phyloP scores from a whole-genome alignment of 92 coral and sea anemone species.

The Porites cylindrica region DNA sequence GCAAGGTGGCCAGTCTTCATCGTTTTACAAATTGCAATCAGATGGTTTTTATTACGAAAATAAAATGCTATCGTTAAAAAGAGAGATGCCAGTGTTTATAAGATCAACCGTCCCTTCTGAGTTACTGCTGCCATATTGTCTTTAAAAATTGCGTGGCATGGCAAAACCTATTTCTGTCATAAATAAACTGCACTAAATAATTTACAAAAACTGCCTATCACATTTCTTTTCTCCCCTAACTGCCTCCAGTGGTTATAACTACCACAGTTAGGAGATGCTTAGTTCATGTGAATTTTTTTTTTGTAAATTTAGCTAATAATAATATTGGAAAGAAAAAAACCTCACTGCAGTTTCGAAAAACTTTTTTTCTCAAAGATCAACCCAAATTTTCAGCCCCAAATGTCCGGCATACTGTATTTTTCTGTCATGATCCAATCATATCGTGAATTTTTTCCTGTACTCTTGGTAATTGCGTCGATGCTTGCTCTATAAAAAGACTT shows the following conservation, averaged over 20 bases:
- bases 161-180: not conserved
- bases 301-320: not conserved
- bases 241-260: not conserved
- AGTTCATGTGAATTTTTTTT: no score
- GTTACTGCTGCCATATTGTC: not conserved
- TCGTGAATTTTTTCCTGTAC: constrained; percentile 84
- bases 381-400: not conserved
- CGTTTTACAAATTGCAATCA: not conserved
- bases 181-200: not conserved
- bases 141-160: not conserved
- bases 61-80: not conserved
- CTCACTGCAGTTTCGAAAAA: not conserved
- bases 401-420: not conserved
- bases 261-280: not conserved
- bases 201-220: not conserved
- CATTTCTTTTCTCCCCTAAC: constrained; percentile 4
- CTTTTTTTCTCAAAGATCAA: not conserved
- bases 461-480: constrained; percentile 82
- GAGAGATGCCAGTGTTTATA: not conserved
- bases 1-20: not conserved
- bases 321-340: not conserved
- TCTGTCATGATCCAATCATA: constrained; percentile 57
- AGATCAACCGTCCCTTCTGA: not conserved
- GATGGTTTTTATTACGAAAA: not conserved
- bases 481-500: constrained; percentile 74